Base-by-base conservation (phyloP, 2,888 invertebrate genomes). In the Microctonus hyperodae region DNA sequence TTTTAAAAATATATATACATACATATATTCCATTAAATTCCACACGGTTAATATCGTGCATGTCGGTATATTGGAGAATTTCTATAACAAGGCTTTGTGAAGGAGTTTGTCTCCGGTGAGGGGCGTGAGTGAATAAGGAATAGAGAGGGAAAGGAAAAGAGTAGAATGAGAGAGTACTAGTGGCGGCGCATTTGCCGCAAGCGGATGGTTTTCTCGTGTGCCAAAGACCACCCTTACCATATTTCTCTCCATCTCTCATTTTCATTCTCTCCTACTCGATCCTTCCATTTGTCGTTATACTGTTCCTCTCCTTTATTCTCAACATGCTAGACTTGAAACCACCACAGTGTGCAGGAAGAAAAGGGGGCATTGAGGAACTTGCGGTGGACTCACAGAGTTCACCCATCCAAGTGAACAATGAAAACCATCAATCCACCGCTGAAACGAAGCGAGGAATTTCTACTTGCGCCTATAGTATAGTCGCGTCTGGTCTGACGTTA, bases 361-460 rank as follows among this genome's bases (percentile, higher is more conserved):
- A 40, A n/a, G 40, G 16, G 44, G 37, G 28, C 56, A 66, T 66
- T 51, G 61, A 61, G 50, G 44, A 56, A 48, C 66, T 66, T 62
- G 67, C 60, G 65, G 69, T 64, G 64, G 66, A 61, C 70, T 59
- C 44, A 44, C n/a, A 65, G 77, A 78, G 74, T 76, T 76, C 75
- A 65, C 68, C 72, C 72, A 74, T 77, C 74, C 72, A 68, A 68
- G 68, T 73, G 75, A 78, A 78, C 77, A 78, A 79, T 78, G 76
- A 78, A 77, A 78, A 76, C 73, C 77, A 78, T 79, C 76, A 75
- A 80, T 78, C 76, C 73, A 69, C 65, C 65, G 66, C 67, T 67
- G 71, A 73, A 75, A 75, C 61, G 72, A 66, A 75, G 74, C 72
- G 58, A 69, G 65, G 71, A 70, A 72, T 72, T 53, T 71, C 71